phyloP scores from a whole-genome alignment of 2,888 invertebrate genomes.

The Stenoptilia bipunctidactyla region DNA sequence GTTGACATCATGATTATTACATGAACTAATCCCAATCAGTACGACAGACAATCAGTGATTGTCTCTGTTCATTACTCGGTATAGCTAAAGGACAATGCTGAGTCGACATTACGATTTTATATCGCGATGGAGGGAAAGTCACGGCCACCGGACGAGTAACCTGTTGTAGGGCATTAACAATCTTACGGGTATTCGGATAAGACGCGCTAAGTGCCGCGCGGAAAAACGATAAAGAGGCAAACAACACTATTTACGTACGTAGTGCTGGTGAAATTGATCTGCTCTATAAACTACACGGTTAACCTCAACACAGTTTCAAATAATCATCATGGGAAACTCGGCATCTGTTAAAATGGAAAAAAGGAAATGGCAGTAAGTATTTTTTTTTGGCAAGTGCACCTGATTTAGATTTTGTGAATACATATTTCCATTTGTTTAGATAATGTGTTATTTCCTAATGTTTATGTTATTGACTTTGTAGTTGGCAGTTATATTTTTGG shows the following conservation, averaged over 20 bases:
- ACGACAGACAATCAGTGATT: constrained; percentile 1
- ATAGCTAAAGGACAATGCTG: constrained; percentile 21
- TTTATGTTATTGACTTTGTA: too few relatives aligned
- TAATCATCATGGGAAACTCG: constrained; percentile 47
- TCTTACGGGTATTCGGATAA: constrained; percentile 1
- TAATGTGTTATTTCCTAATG: too few relatives aligned
- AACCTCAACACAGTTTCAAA: background rate
- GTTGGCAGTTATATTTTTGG: too few relatives aligned
- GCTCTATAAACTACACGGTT: too few relatives aligned
- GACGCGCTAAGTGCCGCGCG: constrained; percentile 3
- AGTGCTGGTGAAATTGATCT: too few relatives aligned
- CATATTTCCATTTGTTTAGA: too few relatives aligned
- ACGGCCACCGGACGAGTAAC: constrained; percentile 32
- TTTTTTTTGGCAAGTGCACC: too few relatives aligned
- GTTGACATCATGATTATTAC: too few relatives aligned
- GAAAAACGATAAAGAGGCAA: too few relatives aligned
- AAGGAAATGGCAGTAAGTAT: constrained; percentile 61
- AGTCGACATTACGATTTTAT: background rate
- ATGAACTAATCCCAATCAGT: too few relatives aligned
- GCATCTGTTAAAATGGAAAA: constrained; percentile 60
- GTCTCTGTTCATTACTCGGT: constrained; percentile 15
- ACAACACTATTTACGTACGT: background rate
- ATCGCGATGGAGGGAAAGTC: constrained; percentile 43
- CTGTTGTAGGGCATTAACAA: constrained; percentile 5
- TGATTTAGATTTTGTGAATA: too few relatives aligned